Base-by-base conservation (phyloP, 1,140 invertebrate species). In the Agraylea sexmaculata region DNA sequence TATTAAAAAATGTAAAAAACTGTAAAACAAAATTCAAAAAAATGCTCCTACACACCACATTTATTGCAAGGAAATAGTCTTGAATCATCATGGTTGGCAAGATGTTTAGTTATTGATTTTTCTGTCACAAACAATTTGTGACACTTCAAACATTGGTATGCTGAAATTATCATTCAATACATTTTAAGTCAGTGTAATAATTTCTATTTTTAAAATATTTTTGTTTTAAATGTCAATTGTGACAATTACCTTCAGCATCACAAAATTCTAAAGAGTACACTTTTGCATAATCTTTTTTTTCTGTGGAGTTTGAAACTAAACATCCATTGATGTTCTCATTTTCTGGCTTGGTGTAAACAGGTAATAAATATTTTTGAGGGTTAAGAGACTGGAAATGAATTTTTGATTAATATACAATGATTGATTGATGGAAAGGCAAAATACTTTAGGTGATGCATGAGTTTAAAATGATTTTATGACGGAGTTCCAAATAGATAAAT, bases 21-120 rank as follows among this genome's bases (percentile, higher is more conserved):
- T 16, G n/a, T 12, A 31, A 40, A 20, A 12, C 8, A 17, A 21
- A 31, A n/a, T n/a, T 16, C n/a, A 31, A 32, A 40, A 2, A 38
- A 20, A 40, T 32, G 3, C 36, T 17, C 19, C 15, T 22, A 28
- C 37, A 31, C 37, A 49, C 47, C 47, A 23, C 47, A 49, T 15
- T 46, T 40, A 25, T 49, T 49, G 23, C 47, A 49, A 16, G 41
- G 33, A 31, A 40, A 49, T 1, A 43, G 47, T 27, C 47, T 39
- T 1, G 43, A 30, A 27, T 45, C 37, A 33, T 43, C 40, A 28
- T 49, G 47, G 11, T 37, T 37, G 23, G 46, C 37, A 6, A 43
- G 33, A 34, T 49, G 47, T 37, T 43, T 29, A 4, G 21, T 43
- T 1, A 49, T 19, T 6, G 43, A 32, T 34, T 35, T 40, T 37